Conservation (phyloP, 2,797 vertebrate genomes). For the Coccyzus lansbergi region DNA sequence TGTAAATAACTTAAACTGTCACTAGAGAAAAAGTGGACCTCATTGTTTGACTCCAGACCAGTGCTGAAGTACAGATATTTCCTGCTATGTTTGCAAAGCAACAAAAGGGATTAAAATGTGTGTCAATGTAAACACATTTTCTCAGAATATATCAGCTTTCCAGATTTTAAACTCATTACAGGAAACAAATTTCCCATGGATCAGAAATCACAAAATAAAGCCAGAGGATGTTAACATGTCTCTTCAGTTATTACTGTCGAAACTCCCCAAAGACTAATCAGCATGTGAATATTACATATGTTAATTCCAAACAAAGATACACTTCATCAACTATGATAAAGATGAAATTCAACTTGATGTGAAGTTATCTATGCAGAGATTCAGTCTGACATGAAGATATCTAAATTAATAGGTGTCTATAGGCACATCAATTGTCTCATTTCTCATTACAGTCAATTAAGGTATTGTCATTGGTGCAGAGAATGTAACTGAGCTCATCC, state of each 20-base stretch:
- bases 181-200: not conserved
- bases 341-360: not conserved
- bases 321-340: not conserved
- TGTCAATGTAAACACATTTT: not conserved
- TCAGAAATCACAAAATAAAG: not conserved
- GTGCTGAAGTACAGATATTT: not conserved
- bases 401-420: not conserved
- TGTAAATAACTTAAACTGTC: not conserved
- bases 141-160: not conserved
- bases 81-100: not conserved
- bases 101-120: not conserved
- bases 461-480: not conserved
- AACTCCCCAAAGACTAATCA: not conserved
- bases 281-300: not conserved
- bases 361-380: not conserved
- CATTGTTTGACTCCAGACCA: not conserved
- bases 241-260: not conserved
- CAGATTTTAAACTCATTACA: not conserved
- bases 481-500: not conserved
- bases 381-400: not conserved
- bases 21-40: not conserved
- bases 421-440: not conserved
- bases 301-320: not conserved
- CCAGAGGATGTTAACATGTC: not conserved
- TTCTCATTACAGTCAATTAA: not conserved